A percentile compares a stretch with the other conserved stretches of the same genome.
Evolutionary conservation across 2,113 vertebrate genomes (phyloP).

Genomic region (Bubalus kerabau): DNA sequence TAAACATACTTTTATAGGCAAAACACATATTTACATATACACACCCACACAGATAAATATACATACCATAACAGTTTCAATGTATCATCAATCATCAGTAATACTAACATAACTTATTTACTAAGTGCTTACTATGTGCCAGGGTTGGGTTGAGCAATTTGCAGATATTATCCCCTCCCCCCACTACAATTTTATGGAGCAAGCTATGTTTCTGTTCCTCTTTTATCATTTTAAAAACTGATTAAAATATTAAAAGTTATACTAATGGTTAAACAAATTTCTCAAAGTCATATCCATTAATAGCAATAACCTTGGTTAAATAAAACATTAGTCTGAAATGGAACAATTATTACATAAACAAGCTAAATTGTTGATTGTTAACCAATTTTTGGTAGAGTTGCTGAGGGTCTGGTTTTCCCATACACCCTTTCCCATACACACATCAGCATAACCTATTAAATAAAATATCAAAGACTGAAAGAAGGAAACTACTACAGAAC

Average conservation of each 20-base stretch:
- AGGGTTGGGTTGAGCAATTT: background rate
- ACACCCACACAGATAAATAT: background rate
- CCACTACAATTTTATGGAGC: background rate
- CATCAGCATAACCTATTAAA: background rate
- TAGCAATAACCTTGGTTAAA: background rate
- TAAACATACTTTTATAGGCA: background rate
- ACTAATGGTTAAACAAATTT: slow-evolving; percentile 1
- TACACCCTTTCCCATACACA: background rate
- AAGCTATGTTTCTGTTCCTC: background rate
- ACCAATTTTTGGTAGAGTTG: background rate
- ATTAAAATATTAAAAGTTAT: background rate
- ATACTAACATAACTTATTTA: background rate
- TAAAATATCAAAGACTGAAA: slow-evolving; percentile 5
- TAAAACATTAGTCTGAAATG: slow-evolving; percentile 18
- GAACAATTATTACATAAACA: background rate
- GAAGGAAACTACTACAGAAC: background rate
- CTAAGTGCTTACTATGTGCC: background rate
- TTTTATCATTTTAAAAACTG: background rate
- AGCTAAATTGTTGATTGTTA: background rate
- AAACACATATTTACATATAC: background rate
- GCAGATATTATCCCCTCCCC: background rate
- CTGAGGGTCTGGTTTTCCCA: background rate
- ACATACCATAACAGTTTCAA: background rate
- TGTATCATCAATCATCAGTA: background rate
- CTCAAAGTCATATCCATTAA: background rate